A percentile compares a stretch with the other conserved stretches of the same genome.
phyloP scores from a whole-genome alignment of 2,113 vertebrate genomes.

The mouse (Mus musculus) region GRCm39 chr1:46913501-46914000 shows the following conservation, averaged over 20 bases:
- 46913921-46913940: constrained; percentile 6
- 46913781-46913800: not conserved
- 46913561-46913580: not conserved
- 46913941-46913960: not conserved
- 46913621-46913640: not conserved
- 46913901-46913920: not conserved
- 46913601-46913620: not conserved
- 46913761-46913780: not conserved
- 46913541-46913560: not conserved
- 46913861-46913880: not conserved
- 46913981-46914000: not conserved
- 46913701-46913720: not conserved
- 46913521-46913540: not conserved
- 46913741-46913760: not conserved
- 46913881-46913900: not conserved
- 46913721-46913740: not conserved
- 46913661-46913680: not conserved
- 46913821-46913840: not conserved
- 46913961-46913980: no score
- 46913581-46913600: not conserved
- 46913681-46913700: not conserved
- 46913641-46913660: not conserved
- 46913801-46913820: not conserved
- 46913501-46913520: not conserved
- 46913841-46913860: not conserved